A percentile compares a stretch with the other conserved stretches of the same genome.
phyloP scores from a whole-genome alignment of 2,888 invertebrate genomes.

The Onchidella celtica region DNA sequence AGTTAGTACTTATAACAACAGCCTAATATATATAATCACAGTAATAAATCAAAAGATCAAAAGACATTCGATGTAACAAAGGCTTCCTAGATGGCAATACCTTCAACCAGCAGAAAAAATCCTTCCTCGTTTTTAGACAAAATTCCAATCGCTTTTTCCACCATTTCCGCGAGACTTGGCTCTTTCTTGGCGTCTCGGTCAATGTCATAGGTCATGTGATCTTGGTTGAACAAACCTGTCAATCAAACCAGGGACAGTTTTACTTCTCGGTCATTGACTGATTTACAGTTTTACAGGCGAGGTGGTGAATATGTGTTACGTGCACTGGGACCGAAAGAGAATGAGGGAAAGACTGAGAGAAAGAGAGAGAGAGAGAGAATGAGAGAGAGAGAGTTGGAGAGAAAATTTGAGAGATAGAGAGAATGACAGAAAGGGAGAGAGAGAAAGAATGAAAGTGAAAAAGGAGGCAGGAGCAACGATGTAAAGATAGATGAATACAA shows the following conservation, averaged over 20 bases:
- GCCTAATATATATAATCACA: too few species aligned
- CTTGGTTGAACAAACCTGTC: conserved; percentile 77
- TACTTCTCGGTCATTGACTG: too few species aligned
- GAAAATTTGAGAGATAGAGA: not conserved
- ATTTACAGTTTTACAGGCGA: too few species aligned
- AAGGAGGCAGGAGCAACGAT: not conserved
- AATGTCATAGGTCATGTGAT: conserved; percentile 88
- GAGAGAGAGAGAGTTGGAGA: not conserved
- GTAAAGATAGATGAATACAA: too few species aligned
- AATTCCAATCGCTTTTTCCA: conserved; percentile 87
- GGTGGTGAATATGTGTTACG: not conserved
- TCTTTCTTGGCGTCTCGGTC: conserved; percentile 80
- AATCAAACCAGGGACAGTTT: too few species aligned
- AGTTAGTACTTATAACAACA: too few species aligned
- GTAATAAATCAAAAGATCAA: too few species aligned
- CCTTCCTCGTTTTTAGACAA: conserved; percentile 85
- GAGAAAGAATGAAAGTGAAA: not conserved
- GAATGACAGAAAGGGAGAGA: too few species aligned
- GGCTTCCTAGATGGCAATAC: too few species aligned
- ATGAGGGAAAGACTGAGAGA: not conserved
- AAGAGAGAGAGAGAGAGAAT: conserved; percentile 1
- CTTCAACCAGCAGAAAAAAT: conserved; percentile 87
- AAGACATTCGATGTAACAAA: too few species aligned
- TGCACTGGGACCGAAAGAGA: too few species aligned
- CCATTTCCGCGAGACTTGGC: conserved; percentile 90